Conservation (phyloP, 2,888 invertebrate genomes). For the Heliconius hortense region DNA sequence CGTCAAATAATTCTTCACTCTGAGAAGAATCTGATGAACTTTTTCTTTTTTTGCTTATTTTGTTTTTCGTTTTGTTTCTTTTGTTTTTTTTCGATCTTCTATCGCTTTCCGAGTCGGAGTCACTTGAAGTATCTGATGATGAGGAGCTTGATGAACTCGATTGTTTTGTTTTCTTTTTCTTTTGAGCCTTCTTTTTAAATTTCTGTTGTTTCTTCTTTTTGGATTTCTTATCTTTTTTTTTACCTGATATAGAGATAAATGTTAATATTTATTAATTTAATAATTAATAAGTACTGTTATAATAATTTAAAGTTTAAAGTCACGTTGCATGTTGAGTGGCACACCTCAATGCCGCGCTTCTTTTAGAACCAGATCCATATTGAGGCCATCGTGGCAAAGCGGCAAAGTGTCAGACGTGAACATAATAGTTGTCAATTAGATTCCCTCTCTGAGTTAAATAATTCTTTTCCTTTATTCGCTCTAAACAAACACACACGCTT, state of each 20-base stretch:
- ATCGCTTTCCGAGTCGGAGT: conserved; percentile 50
- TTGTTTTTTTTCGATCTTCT: conserved; percentile 44
- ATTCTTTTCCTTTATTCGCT: too few species aligned
- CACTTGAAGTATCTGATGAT: conserved; percentile 48
- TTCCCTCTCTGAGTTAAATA: background rate
- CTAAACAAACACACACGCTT: too few species aligned
- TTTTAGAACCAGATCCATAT: too few species aligned
- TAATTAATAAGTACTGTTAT: too few species aligned
- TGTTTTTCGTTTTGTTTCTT: conserved; percentile 48
- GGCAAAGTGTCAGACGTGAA: too few species aligned
- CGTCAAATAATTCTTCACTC: conserved; percentile 68
- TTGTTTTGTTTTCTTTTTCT: conserved; percentile 64
- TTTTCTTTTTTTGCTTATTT: conserved; percentile 56
- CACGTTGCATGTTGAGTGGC: too few species aligned
- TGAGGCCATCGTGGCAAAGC: too few species aligned
- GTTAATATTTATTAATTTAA: background rate
- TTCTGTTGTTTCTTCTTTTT: conserved; percentile 65
- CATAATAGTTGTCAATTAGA: background rate
- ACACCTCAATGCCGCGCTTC: too few species aligned
- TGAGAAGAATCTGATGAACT: conserved; percentile 59
- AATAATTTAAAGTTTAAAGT: too few species aligned
- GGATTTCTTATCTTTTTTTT: conserved; percentile 59
- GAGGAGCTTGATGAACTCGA: conserved; percentile 52
- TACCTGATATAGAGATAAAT: conserved; percentile 48
- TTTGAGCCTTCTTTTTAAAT: conserved; percentile 59